phyloP scores from a whole-genome alignment of 1,140 invertebrate genomes.

The Leptestheria dahalacensis region DNA sequence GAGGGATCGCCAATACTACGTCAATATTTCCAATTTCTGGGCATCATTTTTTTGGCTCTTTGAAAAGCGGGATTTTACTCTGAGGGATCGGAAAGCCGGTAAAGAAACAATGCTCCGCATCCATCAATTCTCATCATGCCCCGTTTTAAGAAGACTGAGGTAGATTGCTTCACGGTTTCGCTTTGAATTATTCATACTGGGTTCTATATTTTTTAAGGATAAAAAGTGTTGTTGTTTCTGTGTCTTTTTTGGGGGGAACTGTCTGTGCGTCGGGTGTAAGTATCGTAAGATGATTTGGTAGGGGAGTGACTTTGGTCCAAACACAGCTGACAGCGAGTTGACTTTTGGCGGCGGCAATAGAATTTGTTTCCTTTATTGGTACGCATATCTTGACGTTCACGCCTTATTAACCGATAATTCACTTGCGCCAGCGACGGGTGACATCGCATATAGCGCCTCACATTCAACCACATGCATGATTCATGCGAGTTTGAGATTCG shows the following conservation, averaged over 20 bases:
- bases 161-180: background rate
- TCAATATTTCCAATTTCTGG: no score
- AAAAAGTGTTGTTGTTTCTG: no score
- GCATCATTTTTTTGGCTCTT: no score
- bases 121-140: background rate
- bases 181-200: background rate
- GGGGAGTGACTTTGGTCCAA: background rate
- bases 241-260: no score
- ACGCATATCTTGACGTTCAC: background rate
- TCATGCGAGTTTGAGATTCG: background rate
- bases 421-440: background rate
- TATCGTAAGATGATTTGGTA: background rate
- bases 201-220: no score
- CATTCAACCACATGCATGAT: background rate
- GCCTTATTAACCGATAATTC: background rate
- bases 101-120: background rate
- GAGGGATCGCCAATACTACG: no score
- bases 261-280: no score
- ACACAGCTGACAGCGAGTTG: background rate
- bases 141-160: background rate
- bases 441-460: background rate
- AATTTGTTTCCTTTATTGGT: background rate
- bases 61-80: no score
- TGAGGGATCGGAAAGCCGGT: no score
- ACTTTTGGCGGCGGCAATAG: background rate